Conservation (phyloP, 2,888 invertebrate species). For the Drosophila merina region DNA sequence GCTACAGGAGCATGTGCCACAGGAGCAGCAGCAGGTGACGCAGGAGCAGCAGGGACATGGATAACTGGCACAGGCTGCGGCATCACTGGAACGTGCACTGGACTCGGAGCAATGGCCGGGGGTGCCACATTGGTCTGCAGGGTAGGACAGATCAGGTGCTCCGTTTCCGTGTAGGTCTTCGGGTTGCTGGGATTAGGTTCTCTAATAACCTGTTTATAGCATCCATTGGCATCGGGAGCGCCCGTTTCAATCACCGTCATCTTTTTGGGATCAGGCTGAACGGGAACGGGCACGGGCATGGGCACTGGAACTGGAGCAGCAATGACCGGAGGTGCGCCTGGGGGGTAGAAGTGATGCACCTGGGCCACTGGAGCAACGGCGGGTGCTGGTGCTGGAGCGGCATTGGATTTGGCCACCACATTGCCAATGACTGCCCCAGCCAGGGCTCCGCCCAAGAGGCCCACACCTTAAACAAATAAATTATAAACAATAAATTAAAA, state of each 20-base stretch:
- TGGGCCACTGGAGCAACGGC: conserved; percentile 44
- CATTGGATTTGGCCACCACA: conserved; percentile 32
- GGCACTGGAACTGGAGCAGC: conserved; percentile 7
- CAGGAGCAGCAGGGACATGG: conserved; percentile 5
- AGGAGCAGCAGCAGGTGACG: conserved; percentile 3
- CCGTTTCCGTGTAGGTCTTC: conserved; percentile 60
- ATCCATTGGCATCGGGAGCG: conserved; percentile 49
- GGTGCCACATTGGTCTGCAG: conserved; percentile 18
- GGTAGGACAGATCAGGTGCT: conserved; percentile 58
- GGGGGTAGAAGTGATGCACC: conserved; percentile 35
- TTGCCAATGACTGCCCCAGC: conserved; percentile 56
- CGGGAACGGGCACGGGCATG: conserved; percentile 5
- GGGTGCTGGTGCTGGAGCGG: conserved; percentile 37
- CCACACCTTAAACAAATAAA: conserved; percentile 34
- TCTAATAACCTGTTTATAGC: conserved; percentile 63
- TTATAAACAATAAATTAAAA: neutral
- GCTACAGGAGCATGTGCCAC: neutral
- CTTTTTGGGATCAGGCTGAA: conserved; percentile 18
- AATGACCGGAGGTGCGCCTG: neutral
- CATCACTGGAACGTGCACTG: conserved; percentile 34
- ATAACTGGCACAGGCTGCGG: conserved; percentile 38
- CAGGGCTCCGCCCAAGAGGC: conserved; percentile 59
- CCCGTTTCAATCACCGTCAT: conserved; percentile 51
- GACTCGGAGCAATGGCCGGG: conserved; percentile 13
- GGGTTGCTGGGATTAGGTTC: conserved; percentile 50